Conservation (phyloP, 1,140 invertebrate genomes). For the Panagrolaimus sp. region DNA sequence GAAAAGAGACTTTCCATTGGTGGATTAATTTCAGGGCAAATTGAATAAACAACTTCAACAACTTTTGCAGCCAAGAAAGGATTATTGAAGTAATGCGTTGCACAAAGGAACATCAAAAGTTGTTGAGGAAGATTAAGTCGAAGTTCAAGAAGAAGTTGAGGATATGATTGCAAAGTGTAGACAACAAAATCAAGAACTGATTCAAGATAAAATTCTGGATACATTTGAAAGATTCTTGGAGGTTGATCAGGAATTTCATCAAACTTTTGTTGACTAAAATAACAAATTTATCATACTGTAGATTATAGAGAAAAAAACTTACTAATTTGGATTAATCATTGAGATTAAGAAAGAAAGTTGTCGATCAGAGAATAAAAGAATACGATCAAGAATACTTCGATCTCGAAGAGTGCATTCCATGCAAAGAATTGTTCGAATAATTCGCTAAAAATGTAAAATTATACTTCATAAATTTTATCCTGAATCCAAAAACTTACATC, state of each 20-base stretch:
- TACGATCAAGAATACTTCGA: background rate
- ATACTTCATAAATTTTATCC: no score
- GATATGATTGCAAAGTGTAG: constrained; percentile 73
- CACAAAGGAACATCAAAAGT: constrained; percentile 80
- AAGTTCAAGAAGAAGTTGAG: constrained; percentile 70
- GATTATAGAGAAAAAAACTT: constrained; percentile 21
- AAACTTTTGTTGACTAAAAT: constrained; percentile 9
- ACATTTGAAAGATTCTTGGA: constrained; percentile 76
- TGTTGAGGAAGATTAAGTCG: constrained; percentile 78
- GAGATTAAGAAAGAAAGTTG: constrained; percentile 43
- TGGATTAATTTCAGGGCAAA: constrained; percentile 76
- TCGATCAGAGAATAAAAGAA: constrained; percentile 37
- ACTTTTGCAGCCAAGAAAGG: constrained; percentile 87
- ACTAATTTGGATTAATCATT: constrained; percentile 44
- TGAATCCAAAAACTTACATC: background rate
- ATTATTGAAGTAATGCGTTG: constrained; percentile 82
- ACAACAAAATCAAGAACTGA: constrained; percentile 50
- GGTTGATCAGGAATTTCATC: constrained; percentile 64
- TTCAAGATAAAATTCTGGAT: constrained; percentile 71
- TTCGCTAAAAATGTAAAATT: background rate
- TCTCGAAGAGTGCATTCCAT: background rate
- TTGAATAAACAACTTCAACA: constrained; percentile 84
- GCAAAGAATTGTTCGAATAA: constrained; percentile 4
- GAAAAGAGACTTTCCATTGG: constrained; percentile 66
- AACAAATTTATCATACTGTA: no score